phyloP scores from a whole-genome alignment of 2,797 vertebrate species.

The Orestias chungarensis region DNA sequence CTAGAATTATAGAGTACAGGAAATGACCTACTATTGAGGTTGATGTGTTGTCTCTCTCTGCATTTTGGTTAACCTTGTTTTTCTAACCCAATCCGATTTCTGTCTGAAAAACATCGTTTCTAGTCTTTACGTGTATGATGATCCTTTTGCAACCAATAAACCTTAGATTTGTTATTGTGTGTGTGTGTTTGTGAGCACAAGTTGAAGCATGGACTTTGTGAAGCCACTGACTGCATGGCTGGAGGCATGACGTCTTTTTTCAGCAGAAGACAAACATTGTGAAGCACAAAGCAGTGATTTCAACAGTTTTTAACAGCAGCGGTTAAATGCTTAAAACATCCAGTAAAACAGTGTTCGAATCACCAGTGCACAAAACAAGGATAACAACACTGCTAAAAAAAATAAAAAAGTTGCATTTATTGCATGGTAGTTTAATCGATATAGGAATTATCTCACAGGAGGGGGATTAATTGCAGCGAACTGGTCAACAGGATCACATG shows the following conservation, averaged over 20 bases:
- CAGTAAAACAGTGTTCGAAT: background rate
- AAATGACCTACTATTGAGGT: conserved; percentile 1
- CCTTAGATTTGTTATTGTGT: conserved; percentile 2
- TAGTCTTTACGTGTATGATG: background rate
- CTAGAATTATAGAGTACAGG: background rate
- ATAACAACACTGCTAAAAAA: background rate
- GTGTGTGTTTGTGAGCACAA: conserved; percentile 21
- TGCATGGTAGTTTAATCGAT: background rate
- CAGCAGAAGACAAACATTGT: conserved; percentile 7
- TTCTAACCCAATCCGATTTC: background rate
- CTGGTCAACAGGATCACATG: conserved; percentile 9
- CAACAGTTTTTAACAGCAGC: background rate
- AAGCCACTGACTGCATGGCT: conserved; percentile 46
- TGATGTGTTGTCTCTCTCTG: background rate
- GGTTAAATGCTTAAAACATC: background rate
- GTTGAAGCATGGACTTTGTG: conserved; percentile 38
- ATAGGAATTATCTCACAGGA: background rate
- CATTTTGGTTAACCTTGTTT: background rate
- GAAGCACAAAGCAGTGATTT: conserved; percentile 5
- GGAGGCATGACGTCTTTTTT: conserved; percentile 34
- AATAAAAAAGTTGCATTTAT: background rate
- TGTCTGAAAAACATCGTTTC: background rate
- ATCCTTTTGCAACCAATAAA: background rate
- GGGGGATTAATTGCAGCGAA: conserved; percentile 10
- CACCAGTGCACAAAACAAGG: background rate